These are phyloP conservation scores for Pterostichus madidus DNA, from an alignment of 2,888 invertebrate genomes.

Conservation along the genomic window DNA sequence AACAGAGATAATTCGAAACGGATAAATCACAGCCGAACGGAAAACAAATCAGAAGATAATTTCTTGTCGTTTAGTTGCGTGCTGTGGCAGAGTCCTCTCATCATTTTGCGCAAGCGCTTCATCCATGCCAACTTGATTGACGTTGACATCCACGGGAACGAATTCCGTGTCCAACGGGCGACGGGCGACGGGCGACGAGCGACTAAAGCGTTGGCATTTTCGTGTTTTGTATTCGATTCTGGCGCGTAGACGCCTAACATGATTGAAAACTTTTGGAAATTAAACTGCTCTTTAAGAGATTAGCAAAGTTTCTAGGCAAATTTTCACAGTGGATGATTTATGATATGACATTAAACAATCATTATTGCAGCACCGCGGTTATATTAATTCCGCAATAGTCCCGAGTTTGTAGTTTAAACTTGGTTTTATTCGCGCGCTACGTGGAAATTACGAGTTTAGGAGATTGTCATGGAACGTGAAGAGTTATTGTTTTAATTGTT, in stretches of 20 bases:
- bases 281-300: conserved; percentile 63
- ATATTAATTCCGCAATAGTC: conserved; percentile 63
- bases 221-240: conserved; percentile 54
- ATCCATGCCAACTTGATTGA: conserved; percentile 20
- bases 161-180: background rate
- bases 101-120: conserved; percentile 16
- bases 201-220: conserved; percentile 17
- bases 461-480: conserved; percentile 59
- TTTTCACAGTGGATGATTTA: conserved; percentile 63
- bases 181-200: background rate
- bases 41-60: conserved; percentile 54
- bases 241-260: conserved; percentile 35
- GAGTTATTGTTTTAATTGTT: conserved; percentile 67
- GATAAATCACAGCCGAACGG: conserved; percentile 38
- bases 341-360: conserved; percentile 66
- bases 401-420: conserved; percentile 14
- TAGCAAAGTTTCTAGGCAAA: conserved; percentile 64
- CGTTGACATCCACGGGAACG: conserved; percentile 19
- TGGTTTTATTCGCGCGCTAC: conserved; percentile 51
- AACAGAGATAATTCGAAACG: conserved; percentile 41
- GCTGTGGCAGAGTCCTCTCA: background rate
- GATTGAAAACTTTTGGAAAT: conserved; percentile 59
- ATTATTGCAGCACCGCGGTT: conserved; percentile 62
- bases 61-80: conserved; percentile 48
- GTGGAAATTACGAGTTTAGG: conserved; percentile 54